These are phyloP conservation scores for Ictalurus furcatus DNA, from an alignment of 2,113 vertebrate species.

Conservation along the genomic window DNA sequence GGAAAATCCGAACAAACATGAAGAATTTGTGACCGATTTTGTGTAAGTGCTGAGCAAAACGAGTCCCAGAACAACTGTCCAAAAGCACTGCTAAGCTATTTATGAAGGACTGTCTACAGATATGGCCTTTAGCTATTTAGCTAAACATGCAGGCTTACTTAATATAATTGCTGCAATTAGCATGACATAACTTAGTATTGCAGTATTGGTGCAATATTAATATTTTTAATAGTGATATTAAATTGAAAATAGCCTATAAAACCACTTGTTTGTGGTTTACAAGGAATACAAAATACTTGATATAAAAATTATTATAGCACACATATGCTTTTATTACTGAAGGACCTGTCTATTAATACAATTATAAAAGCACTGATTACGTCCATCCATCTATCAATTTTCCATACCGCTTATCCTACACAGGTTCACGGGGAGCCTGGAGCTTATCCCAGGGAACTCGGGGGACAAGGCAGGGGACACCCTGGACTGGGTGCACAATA, in stretches of 20 bases:
- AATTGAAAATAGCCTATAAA: neutral
- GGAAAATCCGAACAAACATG: conserved; percentile 10
- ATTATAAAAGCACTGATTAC: neutral
- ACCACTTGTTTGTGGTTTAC: neutral
- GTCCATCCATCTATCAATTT: too few relatives aligned
- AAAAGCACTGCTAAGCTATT: neutral
- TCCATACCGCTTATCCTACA: too few relatives aligned
- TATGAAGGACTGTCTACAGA: neutral
- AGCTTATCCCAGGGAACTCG: too few relatives aligned
- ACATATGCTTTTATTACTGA: neutral
- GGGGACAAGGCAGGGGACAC: too few relatives aligned
- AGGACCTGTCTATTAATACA: neutral
- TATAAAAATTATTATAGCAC: neutral
- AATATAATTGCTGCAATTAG: neutral
- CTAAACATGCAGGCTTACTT: neutral
- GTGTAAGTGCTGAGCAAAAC: neutral
- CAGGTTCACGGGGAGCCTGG: too few relatives aligned
- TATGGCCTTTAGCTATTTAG: neutral
- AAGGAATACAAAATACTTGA: neutral
- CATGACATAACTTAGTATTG: neutral
- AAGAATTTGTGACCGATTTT: conserved; percentile 11
- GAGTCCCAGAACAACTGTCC: neutral
- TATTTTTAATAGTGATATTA: neutral
- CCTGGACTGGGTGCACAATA: too few relatives aligned
- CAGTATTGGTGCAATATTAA: neutral